These are phyloP conservation scores for Apamea monoglypha DNA, from an alignment of 2,888 invertebrate species.

Conservation along the genomic window DNA sequence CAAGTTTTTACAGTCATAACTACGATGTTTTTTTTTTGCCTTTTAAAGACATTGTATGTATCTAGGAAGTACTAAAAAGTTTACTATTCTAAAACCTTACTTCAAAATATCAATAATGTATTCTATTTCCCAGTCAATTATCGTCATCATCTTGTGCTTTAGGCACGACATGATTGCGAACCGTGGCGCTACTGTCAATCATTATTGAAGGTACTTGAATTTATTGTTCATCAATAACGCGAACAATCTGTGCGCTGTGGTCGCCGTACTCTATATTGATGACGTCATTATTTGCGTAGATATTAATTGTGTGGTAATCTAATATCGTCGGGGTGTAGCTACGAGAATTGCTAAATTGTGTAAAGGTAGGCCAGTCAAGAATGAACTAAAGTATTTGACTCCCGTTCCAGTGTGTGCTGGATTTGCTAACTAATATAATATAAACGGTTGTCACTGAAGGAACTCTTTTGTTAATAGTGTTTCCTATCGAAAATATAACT, in stretches of 20 bases:
- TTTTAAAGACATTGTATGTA: neutral
- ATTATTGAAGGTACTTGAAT: constrained; percentile 66
- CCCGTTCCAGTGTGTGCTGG: neutral
- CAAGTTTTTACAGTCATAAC: neutral
- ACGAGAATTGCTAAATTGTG: neutral
- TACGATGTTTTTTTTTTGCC: neutral
- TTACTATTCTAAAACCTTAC: neutral
- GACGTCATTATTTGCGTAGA: constrained; percentile 49
- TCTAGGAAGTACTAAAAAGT: neutral
- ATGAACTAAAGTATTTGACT: neutral
- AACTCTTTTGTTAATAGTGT: neutral
- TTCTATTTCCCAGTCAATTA: neutral
- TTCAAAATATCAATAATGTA: neutral
- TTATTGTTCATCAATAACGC: constrained; percentile 71
- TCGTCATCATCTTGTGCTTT: constrained; percentile 30
- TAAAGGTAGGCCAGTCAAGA: neutral
- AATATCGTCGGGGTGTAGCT: neutral
- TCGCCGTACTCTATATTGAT: constrained; percentile 38
- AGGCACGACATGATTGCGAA: constrained; percentile 37
- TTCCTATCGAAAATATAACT: neutral
- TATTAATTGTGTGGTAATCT: constrained; percentile 22
- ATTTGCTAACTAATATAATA: too few relatives aligned
- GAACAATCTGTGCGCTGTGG: constrained; percentile 40
- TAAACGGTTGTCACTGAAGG: too few relatives aligned
- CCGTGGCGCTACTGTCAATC: constrained; percentile 70